Base-by-base conservation (phyloP, 2,113 vertebrate genomes). In the Vulpes vulpes region DNA sequence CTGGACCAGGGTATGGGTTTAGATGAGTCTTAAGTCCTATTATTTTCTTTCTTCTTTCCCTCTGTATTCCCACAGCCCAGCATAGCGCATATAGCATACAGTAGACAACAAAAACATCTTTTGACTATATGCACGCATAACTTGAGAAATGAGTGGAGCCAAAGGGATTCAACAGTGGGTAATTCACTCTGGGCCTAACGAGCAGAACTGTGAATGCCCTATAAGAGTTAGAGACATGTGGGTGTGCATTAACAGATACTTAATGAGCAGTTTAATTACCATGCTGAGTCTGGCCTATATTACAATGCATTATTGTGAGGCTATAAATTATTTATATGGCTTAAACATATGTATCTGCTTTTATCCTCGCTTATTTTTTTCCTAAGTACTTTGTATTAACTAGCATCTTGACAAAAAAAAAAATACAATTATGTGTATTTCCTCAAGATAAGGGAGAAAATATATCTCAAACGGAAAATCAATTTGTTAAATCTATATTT, bases 191-290 rank as follows among this genome's bases (percentile, higher is more conserved):
- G 60, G 43, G 15, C 11, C 32, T 97, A 95, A 91, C 10, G 53
- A 95, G 67, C 27, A 85, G 80, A 96, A 92, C 49, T 88, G 16
- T 79, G 80, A 92, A 93, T 71, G 73, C 49, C 25, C 51, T 55
- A 9, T 25, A 87, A 92, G 59, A 94, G 11, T 74, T 59, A 93
- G 59, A 96, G 64, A 87, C 74, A 71, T 60, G 53, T 65, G 80
- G 59, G 32, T 82, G 22, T 90, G 60, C 64, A 91, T 96, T 96
- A 97, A 62, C 84, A 95, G 87, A 97, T 57, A 97, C 32, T 81
- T 88, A 92, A 98, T 95, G 95, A 97, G 85, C 87, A 96, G 16
- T 87, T 96, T 96, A 94, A 97, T 96, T 96, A 95, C 43, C 91
- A 95, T 59, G 32, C 82, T 65, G 71, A 95, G 80, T 51, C 92